These are phyloP conservation scores for Otus scops DNA, from an alignment of 2,797 vertebrate species.

Conservation along the genomic window DNA sequence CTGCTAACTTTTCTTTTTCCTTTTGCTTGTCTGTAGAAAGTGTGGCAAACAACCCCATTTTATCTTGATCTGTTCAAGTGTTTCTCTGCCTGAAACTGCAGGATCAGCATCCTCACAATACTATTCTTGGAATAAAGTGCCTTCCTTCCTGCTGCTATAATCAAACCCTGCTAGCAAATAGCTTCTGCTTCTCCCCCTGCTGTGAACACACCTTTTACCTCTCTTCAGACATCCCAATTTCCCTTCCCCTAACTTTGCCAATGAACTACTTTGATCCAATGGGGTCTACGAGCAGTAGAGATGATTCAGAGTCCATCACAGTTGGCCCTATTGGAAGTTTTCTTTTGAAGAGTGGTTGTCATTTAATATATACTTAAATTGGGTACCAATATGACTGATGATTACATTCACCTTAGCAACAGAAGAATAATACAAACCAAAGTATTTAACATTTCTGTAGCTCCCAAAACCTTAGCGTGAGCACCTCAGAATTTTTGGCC, in stretches of 20 bases:
- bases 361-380: background rate
- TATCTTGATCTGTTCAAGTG: background rate
- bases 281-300: background rate
- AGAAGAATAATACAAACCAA: background rate
- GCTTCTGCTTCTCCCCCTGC: background rate
- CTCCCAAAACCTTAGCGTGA: background rate
- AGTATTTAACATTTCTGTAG: background rate
- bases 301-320: background rate
- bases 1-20: background rate
- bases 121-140: background rate
- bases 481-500: background rate
- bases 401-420: background rate
- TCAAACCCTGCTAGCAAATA: background rate
- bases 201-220: accelerated
- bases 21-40: background rate
- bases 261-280: background rate
- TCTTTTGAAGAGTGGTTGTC: background rate
- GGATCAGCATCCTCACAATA: background rate
- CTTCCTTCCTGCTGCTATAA: background rate
- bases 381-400: background rate
- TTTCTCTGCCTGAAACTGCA: background rate
- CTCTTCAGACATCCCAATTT: background rate
- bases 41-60: background rate
- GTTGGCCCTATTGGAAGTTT: background rate
- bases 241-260: background rate